Evolutionary conservation across 2,797 vertebrate genomes (phyloP).

Genomic region (Oceanodroma leucorhoa): DNA sequence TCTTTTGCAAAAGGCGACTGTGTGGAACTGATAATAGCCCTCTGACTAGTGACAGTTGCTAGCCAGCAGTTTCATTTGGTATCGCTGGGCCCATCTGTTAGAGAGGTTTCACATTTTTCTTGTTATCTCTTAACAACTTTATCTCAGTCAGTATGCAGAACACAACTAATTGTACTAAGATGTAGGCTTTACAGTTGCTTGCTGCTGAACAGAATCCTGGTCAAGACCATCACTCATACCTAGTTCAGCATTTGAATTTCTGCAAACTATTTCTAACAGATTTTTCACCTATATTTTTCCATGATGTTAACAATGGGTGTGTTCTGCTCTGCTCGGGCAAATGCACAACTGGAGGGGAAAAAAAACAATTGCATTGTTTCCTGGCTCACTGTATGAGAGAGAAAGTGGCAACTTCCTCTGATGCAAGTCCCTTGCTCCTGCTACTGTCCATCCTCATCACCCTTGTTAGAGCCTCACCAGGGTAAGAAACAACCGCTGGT

Average conservation of each 20-base stretch:
- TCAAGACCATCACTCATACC: neutral
- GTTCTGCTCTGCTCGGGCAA: neutral
- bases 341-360: neutral
- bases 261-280: neutral
- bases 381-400: neutral
- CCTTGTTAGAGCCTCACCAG: neutral
- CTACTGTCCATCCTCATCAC: neutral
- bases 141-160: neutral
- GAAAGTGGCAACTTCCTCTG: neutral
- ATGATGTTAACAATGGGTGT: neutral
- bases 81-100: neutral
- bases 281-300: neutral
- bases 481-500: accelerated
- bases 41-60: neutral
- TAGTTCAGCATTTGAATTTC: neutral
- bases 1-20: neutral
- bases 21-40: neutral
- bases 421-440: neutral
- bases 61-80: neutral
- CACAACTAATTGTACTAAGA: neutral
- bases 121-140: neutral
- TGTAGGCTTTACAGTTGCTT: neutral
- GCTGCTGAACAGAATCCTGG: neutral
- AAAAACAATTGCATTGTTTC: neutral
- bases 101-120: neutral